Evolutionary conservation across 2,113 vertebrate species (phyloP).

Genomic region (Gnathonemus echidnorhynchus): DNA sequence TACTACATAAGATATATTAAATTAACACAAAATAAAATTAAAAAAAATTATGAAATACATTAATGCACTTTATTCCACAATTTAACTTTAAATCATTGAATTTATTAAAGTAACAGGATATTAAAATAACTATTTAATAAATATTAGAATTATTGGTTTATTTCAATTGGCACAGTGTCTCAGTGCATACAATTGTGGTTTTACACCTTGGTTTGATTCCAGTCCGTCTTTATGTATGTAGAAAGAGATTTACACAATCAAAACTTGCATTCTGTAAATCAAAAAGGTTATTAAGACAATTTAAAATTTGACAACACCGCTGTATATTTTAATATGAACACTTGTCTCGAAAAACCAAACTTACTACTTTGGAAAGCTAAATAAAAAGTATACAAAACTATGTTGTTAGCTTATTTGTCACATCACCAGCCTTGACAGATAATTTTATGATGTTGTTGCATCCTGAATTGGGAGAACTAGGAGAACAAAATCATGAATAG

Average conservation of each 20-base stretch:
- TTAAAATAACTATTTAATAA: background rate
- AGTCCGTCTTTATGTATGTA: background rate
- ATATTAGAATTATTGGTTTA: background rate
- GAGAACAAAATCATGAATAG: background rate
- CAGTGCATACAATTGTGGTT: background rate
- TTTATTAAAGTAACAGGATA: background rate
- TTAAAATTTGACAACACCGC: background rate
- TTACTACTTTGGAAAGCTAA: background rate
- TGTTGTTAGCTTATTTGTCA: background rate
- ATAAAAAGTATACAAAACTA: background rate
- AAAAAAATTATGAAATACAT: background rate
- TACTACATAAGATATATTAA: background rate
- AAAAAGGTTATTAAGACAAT: background rate
- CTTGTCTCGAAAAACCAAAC: background rate
- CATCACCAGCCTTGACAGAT: background rate
- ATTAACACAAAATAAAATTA: background rate
- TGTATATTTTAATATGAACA: background rate
- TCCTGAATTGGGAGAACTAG: background rate
- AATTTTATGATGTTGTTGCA: background rate
- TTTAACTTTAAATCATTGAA: background rate
- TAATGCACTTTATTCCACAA: background rate
- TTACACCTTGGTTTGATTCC: background rate
- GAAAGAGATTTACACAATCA: background rate
- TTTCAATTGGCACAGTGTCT: background rate
- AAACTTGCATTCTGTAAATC: background rate